phyloP scores from a whole-genome alignment of 2,113 vertebrate genomes.

The Oxyruncus cristatus region DNA sequence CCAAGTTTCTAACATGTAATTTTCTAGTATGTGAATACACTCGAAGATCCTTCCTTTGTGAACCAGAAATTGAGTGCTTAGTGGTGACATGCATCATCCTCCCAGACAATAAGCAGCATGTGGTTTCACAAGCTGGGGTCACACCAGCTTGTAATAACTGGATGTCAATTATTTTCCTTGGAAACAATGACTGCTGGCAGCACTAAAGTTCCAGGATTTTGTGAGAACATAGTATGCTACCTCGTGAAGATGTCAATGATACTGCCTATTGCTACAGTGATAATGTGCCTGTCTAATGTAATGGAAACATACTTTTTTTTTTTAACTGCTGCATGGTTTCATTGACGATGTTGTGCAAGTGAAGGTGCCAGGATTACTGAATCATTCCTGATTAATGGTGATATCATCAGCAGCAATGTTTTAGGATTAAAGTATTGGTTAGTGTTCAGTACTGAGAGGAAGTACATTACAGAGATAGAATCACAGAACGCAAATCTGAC shows the following conservation, averaged over 20 bases:
- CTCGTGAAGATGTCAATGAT: not conserved
- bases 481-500: not conserved
- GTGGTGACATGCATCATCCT: slow-evolving; percentile 7
- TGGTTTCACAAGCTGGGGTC: slow-evolving; percentile 7
- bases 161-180: slow-evolving; percentile 30
- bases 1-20: not conserved
- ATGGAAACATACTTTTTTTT: not conserved
- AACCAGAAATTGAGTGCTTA: slow-evolving; percentile 9
- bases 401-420: not conserved
- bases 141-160: not conserved
- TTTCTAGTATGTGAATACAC: not conserved
- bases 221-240: not conserved
- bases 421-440: not conserved
- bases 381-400: slow-evolving; percentile 13
- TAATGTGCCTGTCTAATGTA: not conserved
- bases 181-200: not conserved
- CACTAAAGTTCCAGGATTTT: not conserved
- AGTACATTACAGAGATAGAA: not conserved
- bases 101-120: slow-evolving; percentile 1
- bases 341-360: not conserved
- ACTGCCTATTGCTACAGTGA: not conserved
- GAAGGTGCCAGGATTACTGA: not conserved
- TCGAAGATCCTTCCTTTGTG: not conserved
- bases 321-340: not conserved
- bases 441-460: not conserved